phyloP scores from a whole-genome alignment of 2,113 vertebrate species.

The Spheniscus mendiculus region DNA sequence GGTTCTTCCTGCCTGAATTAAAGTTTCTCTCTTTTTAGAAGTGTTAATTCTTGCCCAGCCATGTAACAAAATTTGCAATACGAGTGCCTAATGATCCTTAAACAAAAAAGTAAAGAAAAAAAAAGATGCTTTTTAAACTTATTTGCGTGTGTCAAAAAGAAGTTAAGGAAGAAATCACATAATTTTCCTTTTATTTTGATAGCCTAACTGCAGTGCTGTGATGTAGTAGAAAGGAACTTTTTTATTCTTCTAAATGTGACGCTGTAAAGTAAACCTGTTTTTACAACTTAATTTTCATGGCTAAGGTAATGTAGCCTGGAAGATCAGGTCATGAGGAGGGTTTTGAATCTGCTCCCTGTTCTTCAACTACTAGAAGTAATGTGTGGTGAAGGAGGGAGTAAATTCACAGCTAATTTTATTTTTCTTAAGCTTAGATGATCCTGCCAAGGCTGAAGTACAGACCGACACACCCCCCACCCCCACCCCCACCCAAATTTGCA shows the following conservation, averaged over 20 bases:
- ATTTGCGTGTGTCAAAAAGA: background rate
- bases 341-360: background rate
- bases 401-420: background rate
- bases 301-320: background rate
- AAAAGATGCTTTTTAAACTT: background rate
- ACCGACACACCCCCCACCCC: too few relatives aligned
- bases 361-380: background rate
- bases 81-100: background rate
- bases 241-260: background rate
- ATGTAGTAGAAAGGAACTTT: background rate
- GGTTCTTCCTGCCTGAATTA: background rate
- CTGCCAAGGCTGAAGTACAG: background rate
- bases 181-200: background rate
- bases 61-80: background rate
- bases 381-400: background rate
- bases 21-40: background rate
- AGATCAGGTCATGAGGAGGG: background rate
- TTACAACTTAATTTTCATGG: background rate
- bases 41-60: background rate
- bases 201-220: background rate
- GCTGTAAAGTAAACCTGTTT: accelerated
- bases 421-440: background rate
- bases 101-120: background rate
- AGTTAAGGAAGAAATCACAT: background rate
- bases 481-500: background rate